phyloP scores from a whole-genome alignment of 2,797 vertebrate genomes.

The Scyliorhinus canicula region DNA sequence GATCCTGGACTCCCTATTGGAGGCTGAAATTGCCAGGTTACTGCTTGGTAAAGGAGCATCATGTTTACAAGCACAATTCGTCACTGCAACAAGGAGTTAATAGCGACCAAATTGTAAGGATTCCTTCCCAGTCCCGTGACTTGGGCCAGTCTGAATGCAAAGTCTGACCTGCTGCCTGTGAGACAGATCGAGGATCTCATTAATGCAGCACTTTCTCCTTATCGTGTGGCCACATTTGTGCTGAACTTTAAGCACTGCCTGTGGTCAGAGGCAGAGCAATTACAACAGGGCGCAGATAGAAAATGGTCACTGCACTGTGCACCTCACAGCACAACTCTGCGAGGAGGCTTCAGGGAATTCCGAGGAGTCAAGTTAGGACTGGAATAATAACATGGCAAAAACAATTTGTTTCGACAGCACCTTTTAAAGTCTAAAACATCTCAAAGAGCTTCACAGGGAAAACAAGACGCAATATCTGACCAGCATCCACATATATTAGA shows the following conservation, averaged over 20 bases:
- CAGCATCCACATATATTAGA: too few relatives aligned
- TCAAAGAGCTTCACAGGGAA: not conserved
- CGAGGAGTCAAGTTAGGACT: not conserved
- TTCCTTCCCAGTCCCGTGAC: not conserved
- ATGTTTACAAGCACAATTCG: not conserved
- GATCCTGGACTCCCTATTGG: not conserved
- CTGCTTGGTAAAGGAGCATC: not conserved
- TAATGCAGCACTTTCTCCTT: not conserved
- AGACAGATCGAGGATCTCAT: not conserved
- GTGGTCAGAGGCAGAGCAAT: not conserved
- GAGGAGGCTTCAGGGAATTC: not conserved
- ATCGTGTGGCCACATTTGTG: not conserved
- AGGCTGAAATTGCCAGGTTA: not conserved
- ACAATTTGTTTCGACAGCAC: not conserved
- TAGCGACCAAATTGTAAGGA: not conserved
- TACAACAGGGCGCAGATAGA: not conserved
- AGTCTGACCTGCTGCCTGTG: too few relatives aligned
- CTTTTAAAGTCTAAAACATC: not conserved
- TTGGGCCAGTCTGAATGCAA: not conserved
- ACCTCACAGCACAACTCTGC: not conserved
- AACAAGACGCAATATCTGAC: too few relatives aligned
- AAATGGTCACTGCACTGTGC: not conserved
- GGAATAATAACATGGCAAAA: not conserved
- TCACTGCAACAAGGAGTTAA: not conserved
- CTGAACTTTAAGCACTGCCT: not conserved